Evolutionary conservation across 1,140 invertebrate species (phyloP).

Genomic region (Maconellicoccus hirsutus): DNA sequence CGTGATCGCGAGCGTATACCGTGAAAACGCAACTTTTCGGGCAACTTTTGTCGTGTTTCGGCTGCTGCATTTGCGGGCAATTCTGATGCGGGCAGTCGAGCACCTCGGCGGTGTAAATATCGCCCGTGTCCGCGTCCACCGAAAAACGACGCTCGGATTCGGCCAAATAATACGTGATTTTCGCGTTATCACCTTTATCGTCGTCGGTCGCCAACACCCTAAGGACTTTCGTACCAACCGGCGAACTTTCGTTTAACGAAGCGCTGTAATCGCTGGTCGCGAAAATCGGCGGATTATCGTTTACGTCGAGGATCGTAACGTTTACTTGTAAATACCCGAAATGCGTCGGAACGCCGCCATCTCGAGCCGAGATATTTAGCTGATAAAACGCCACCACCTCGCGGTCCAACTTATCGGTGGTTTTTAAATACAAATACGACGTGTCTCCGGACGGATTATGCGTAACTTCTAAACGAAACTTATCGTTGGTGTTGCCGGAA

Average conservation of each 20-base stretch:
- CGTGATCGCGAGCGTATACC: conserved; percentile 84
- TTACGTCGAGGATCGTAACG: conserved; percentile 81
- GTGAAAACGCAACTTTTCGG: conserved; percentile 87
- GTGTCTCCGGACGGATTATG: conserved; percentile 77
- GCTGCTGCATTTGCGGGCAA: conserved; percentile 36
- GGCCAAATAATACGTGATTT: conserved; percentile 76
- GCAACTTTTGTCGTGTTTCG: conserved; percentile 46
- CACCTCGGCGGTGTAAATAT: conserved; percentile 65
- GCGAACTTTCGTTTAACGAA: conserved; percentile 79
- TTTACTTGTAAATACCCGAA: conserved; percentile 80
- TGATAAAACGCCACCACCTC: conserved; percentile 71
- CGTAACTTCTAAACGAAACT: conserved; percentile 74
- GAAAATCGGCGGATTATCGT: conserved; percentile 89
- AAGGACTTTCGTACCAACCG: conserved; percentile 71
- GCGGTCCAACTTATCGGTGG: conserved; percentile 75
- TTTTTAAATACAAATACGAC: conserved; percentile 80
- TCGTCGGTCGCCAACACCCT: conserved; percentile 84
- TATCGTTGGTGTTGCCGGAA: conserved; percentile 71
- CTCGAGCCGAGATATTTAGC: conserved; percentile 78
- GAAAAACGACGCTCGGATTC: conserved; percentile 74
- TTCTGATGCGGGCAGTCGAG: conserved; percentile 62
- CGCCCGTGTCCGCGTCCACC: conserved; percentile 76
- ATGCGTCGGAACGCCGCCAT: conserved; percentile 66
- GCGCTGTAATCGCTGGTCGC: conserved; percentile 87
- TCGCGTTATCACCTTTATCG: conserved; percentile 84